These are phyloP conservation scores for Pseudeuparius sepicola DNA, from an alignment of 2,888 invertebrate species.

Conservation along the genomic window DNA sequence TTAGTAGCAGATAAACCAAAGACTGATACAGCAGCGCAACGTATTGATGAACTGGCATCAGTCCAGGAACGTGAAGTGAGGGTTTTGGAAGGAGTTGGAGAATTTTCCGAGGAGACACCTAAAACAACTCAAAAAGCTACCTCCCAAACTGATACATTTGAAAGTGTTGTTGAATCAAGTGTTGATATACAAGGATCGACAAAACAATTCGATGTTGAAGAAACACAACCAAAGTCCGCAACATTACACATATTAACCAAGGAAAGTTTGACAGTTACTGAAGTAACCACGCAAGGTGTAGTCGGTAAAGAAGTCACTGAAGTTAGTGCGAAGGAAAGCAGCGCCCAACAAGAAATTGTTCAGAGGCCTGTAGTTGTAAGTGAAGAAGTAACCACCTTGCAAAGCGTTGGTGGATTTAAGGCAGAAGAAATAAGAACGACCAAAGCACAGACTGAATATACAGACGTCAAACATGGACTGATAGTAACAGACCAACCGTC, in stretches of 20 bases:
- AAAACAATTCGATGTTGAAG: slow-evolving; percentile 22
- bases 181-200: slow-evolving; percentile 28
- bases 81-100: slow-evolving; percentile 27
- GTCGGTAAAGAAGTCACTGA: slow-evolving; percentile 37
- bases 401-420: slow-evolving; percentile 32
- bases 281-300: slow-evolving; percentile 34
- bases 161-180: slow-evolving; percentile 35
- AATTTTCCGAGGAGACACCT: slow-evolving; percentile 25
- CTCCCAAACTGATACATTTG: slow-evolving; percentile 37
- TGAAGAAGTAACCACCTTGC: slow-evolving; percentile 35
- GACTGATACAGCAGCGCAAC: slow-evolving; percentile 17
- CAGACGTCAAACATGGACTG: slow-evolving; percentile 37
- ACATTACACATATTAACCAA: slow-evolving; percentile 31
- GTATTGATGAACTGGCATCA: slow-evolving; percentile 19
- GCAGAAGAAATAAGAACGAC: slow-evolving; percentile 27
- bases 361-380: slow-evolving; percentile 39
- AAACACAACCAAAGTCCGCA: slow-evolving; percentile 30
- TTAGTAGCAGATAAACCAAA: slow-evolving; percentile 20
- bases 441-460: slow-evolving; percentile 27
- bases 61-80: slow-evolving; percentile 15
- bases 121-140: slow-evolving; percentile 30
- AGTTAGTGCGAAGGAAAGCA: slow-evolving; percentile 39
- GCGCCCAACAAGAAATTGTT: slow-evolving; percentile 39
- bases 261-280: slow-evolving; percentile 37
- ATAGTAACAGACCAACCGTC: slow-evolving; percentile 42